These are phyloP conservation scores for Aspidoscelis tigris DNA, from an alignment of 2,113 vertebrate genomes.

Conservation along the genomic window DNA sequence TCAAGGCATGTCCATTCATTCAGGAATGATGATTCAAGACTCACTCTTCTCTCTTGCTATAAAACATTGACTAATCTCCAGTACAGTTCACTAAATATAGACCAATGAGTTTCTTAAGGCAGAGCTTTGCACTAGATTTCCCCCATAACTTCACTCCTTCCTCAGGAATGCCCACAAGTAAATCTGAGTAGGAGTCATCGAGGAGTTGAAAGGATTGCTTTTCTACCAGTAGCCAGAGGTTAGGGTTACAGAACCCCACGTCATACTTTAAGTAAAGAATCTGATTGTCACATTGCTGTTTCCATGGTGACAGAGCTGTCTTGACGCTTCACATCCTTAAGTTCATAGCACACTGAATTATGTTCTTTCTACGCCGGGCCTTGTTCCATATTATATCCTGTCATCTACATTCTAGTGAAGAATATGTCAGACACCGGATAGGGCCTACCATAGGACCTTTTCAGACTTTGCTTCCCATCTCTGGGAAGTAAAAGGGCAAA, in stretches of 20 bases:
- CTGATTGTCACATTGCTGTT: neutral
- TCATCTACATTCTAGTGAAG: neutral
- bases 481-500: too few species aligned
- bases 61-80: neutral
- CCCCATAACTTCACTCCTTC: neutral
- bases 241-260: neutral
- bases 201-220: neutral
- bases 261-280: neutral
- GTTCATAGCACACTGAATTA: neutral
- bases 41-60: constrained; percentile 1
- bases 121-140: neutral
- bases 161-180: constrained; percentile 29
- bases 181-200: neutral
- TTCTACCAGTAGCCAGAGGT: neutral
- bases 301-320: neutral
- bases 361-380: neutral
- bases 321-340: neutral
- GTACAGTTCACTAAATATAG: constrained; percentile 21
- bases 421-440: neutral
- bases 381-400: neutral
- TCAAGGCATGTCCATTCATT: too few species aligned
- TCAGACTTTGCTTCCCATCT: too few species aligned
- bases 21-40: neutral
- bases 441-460: too few species aligned
- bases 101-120: neutral